Percentiles rank a stretch among this genome's conserved stretches.
phyloP scores from a whole-genome alignment of 2,797 vertebrate species.

The Potorous gilbertii region DNA sequence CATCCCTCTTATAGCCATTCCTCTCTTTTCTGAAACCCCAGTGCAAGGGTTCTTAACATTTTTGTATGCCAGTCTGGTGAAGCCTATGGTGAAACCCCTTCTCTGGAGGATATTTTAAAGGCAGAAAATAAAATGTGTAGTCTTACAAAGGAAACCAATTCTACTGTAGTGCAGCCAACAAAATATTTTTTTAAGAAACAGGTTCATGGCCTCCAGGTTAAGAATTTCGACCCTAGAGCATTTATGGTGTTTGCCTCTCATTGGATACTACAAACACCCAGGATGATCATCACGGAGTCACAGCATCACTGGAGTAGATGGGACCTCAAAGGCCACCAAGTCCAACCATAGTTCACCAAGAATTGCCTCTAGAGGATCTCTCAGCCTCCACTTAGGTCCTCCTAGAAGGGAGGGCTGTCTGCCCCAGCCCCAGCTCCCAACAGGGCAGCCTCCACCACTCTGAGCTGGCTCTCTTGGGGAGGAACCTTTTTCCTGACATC shows the following conservation, averaged over 20 bases:
- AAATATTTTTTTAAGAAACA: neutral
- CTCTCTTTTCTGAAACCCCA: neutral
- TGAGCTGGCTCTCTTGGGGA: neutral
- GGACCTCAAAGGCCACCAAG: neutral
- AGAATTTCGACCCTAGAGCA: neutral
- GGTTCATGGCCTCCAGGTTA: neutral
- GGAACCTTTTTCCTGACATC: neutral
- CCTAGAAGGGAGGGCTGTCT: neutral
- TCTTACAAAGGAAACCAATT: neutral
- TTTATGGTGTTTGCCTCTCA: neutral
- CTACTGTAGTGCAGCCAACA: neutral
- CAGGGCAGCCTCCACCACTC: neutral
- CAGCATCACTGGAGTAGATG: fast-evolving
- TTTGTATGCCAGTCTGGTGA: neutral
- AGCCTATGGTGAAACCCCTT: neutral
- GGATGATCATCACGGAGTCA: neutral
- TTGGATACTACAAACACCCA: neutral
- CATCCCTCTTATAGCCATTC: neutral
- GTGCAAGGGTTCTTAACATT: too few relatives aligned
- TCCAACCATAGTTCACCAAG: neutral
- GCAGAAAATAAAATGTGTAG: neutral
- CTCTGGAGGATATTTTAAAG: neutral
- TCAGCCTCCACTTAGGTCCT: neutral
- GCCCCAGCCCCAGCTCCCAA: neutral
- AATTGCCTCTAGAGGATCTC: neutral